Base-by-base conservation (phyloP, 2,797 vertebrate genomes). In the Aphelocoma californica region DNA sequence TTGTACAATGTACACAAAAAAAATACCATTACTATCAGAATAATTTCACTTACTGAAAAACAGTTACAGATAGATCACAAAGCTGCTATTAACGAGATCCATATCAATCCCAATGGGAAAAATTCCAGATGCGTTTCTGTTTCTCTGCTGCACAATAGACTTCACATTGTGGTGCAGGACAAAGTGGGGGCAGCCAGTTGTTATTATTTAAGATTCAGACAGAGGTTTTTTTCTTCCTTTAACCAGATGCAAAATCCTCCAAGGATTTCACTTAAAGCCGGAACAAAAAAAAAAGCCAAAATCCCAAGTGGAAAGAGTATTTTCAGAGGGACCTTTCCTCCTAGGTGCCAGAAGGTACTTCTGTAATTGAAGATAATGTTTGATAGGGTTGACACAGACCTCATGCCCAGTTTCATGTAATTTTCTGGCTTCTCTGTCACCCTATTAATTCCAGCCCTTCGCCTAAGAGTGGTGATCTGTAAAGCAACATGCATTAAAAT, bases 401-500 rank as follows among this genome's bases (percentile, higher is more conserved):
- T 61, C 47, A 51, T 48, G 48, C 40, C 42, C 84, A 91, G 51
- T 65, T 81, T 31, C n/a, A 62, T 57, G 45, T 61, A 58, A 60
- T 66, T 80, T 79, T 79, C 36, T 67, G 31, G 56, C 75, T 86
- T 44, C 50, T 73, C 74, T 85, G 60, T 65, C 25, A 40, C 51
- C 74, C 81, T 72, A 86, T 82, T 78, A 95, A 87, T 87, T 88
- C 73, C 93, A 84, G 78, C 62, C 34, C 53, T 91, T 32, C 91
- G 86, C 32, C 69, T 62, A 77, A 66, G 32, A 81, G 62, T 64
- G 31, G 73, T 78, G 38, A 94, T 93, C 72, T 94, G 50, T 57
- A 91, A 95, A 91, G 58, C 16, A 93, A 85, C 88, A 81, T 4
- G 74, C 88, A 94, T 84, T 94, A 96, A 88, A 91, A 91, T 79